Evolutionary conservation across 2,113 vertebrate genomes (phyloP), one percentile per base, ranked within the genome.

Genomic region (Puntigrus tetrazona): DNA sequence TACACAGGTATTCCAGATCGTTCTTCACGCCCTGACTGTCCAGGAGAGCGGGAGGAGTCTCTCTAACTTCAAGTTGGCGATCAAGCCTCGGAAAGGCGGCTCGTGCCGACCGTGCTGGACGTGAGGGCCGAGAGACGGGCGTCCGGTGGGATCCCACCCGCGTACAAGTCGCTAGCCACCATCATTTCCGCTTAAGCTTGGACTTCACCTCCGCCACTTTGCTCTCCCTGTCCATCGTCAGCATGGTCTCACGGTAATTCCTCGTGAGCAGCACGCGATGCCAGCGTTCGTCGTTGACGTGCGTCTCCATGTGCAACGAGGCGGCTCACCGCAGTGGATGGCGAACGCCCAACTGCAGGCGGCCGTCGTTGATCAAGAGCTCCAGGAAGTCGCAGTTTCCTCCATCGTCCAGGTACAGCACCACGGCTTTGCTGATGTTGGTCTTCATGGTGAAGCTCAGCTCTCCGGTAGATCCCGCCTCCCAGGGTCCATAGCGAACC

Each of bases 331-430:
- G 31, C 97, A 98, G 70, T 97, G 96, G 55, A 98, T 96, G 87
- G 96, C 96, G 88, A 98, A 97, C n/a, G 86, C 96, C 96, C 85
- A 98, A 88, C 22, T 96, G 94, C 52, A 97, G 93, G 1, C 96
- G 94, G 1, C 97, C 95, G 0, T 96, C 96, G 4, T 91, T 89
- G 22, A 98, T 89, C 79, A 97, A 92, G 20, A 98, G 95, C 94
- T 98, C 97, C 93, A 98, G 87, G 92, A 98, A 98, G 93, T 98
- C 97, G 1, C 97, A 98, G 94, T 98, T 95, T 11, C 97, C 97
- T 0, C 97, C 97, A 14, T 98, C 97, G 8, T 98, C 97, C 84
- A 97, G 89, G 88, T 98, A 98, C 59, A 98, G 95, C 86, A 98
- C 93, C 88, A 98, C 87, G 0, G 96, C 96, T 86, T 95, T 95